Conservation (phyloP, 2,113 vertebrate genomes). For the Caretta caretta region DNA sequence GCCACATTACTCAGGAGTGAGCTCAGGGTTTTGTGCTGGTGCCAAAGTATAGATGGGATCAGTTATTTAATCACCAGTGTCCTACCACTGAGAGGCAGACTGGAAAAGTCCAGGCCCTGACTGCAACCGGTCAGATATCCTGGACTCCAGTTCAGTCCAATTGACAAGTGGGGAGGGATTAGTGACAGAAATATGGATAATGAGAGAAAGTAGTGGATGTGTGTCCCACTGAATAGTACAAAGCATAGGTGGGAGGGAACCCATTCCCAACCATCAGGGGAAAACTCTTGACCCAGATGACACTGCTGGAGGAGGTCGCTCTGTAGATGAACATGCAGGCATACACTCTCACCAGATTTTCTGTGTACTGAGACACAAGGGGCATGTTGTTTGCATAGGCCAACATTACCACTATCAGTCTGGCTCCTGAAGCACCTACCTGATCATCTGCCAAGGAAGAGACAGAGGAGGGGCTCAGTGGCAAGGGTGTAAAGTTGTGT, state of each 20-base stretch:
- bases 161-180: background rate
- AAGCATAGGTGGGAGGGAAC: too few species aligned
- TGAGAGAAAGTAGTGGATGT: background rate
- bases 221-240: background rate
- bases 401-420: background rate
- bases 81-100: background rate
- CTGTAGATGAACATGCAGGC: background rate
- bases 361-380: background rate
- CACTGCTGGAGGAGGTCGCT: background rate
- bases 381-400: background rate
- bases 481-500: too few species aligned
- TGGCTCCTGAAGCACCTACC: background rate
- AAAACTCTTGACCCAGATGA: background rate
- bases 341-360: background rate
- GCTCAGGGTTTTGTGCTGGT: too few species aligned
- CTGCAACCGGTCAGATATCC: too few species aligned
- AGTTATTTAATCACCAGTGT: too few species aligned
- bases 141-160: background rate
- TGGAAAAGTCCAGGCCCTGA: accelerated
- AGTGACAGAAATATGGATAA: background rate
- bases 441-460: too few species aligned
- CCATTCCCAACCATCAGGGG: background rate
- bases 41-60: too few species aligned
- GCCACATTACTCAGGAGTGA: too few species aligned
- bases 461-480: too few species aligned